These are phyloP conservation scores for Serilophus lunatus DNA, from an alignment of 2,113 vertebrate species.

Conservation along the genomic window DNA sequence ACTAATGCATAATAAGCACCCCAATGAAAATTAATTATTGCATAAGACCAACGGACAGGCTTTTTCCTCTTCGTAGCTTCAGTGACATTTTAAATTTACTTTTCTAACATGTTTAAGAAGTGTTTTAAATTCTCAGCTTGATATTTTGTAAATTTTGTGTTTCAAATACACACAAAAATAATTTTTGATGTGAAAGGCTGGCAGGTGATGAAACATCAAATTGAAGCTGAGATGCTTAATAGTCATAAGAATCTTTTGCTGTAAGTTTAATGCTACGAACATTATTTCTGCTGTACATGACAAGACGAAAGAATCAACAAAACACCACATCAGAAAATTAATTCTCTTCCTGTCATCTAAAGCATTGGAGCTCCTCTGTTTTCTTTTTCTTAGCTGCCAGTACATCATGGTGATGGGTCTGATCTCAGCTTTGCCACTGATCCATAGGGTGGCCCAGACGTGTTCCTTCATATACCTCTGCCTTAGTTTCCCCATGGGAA, in stretches of 20 bases:
- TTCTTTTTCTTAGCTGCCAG: background rate
- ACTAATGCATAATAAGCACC: conserved; percentile 67
- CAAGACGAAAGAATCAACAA: conserved; percentile 48
- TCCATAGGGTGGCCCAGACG: background rate
- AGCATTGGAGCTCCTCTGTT: background rate
- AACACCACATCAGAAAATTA: conserved; percentile 46
- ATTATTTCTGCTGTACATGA: conserved; percentile 53
- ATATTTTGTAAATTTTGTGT: conserved; percentile 66
- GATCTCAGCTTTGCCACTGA: background rate
- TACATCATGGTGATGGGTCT: background rate
- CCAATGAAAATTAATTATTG: conserved; percentile 70
- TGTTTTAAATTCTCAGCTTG: conserved; percentile 33
- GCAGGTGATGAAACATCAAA: conserved; percentile 46
- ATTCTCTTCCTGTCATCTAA: conserved; percentile 30
- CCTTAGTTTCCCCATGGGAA: background rate
- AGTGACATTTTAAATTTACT: conserved; percentile 57
- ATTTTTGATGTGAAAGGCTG: conserved; percentile 35
- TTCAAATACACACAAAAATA: conserved; percentile 57
- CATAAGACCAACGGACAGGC: conserved; percentile 51
- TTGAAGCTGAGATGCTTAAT: conserved; percentile 51
- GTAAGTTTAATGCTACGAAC: conserved; percentile 27
- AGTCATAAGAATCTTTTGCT: conserved; percentile 22
- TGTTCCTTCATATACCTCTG: background rate
- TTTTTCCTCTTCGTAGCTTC: conserved; percentile 39
- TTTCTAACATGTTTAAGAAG: conserved; percentile 48